A percentile compares a stretch with the other conserved stretches of the same genome.
phyloP scores from a whole-genome alignment of 2,888 invertebrate genomes.

The Cotesia congregata region DNA sequence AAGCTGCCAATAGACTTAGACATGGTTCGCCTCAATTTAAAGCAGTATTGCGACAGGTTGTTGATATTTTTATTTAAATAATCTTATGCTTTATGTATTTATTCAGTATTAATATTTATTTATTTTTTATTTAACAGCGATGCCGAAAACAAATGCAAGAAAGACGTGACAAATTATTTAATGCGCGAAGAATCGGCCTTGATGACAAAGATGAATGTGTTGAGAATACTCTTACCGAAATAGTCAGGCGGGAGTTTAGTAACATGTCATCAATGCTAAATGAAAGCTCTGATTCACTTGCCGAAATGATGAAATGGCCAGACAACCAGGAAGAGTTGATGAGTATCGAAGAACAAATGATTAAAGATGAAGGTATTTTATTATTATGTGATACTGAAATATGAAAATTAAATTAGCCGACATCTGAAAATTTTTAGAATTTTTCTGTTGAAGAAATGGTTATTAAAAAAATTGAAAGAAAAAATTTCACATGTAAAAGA shows the following conservation, averaged over 20 bases:
- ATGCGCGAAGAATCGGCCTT: slow-evolving; percentile 54
- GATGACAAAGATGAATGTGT: slow-evolving; percentile 49
- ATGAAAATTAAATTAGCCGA: too few relatives aligned
- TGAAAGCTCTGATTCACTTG: slow-evolving; percentile 21
- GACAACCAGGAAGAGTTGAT: slow-evolving; percentile 55
- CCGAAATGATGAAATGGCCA: slow-evolving; percentile 44
- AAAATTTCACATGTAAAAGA: too few relatives aligned
- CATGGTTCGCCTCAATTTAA: slow-evolving; percentile 67
- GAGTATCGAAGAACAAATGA: slow-evolving; percentile 54
- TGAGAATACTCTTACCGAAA: slow-evolving; percentile 56
- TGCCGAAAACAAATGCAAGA: slow-evolving; percentile 62
- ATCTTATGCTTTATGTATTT: too few relatives aligned
- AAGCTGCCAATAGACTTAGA: slow-evolving; percentile 58
- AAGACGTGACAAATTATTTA: slow-evolving; percentile 60
- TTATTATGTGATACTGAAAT: neutral
- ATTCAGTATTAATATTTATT: neutral
- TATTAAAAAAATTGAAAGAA: too few relatives aligned
- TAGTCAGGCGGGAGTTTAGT: slow-evolving; percentile 61
- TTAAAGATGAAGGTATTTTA: slow-evolving; percentile 22
- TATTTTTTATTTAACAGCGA: slow-evolving; percentile 49
- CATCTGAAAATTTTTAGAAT: too few relatives aligned
- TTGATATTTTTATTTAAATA: slow-evolving; percentile 4
- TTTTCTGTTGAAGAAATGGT: too few relatives aligned
- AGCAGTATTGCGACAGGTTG: slow-evolving; percentile 66
- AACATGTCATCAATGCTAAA: slow-evolving; percentile 48